Evolutionary conservation across 2,113 vertebrate genomes (phyloP), one percentile per base, ranked within the genome.

Genomic region (Poecile atricapillus): DNA sequence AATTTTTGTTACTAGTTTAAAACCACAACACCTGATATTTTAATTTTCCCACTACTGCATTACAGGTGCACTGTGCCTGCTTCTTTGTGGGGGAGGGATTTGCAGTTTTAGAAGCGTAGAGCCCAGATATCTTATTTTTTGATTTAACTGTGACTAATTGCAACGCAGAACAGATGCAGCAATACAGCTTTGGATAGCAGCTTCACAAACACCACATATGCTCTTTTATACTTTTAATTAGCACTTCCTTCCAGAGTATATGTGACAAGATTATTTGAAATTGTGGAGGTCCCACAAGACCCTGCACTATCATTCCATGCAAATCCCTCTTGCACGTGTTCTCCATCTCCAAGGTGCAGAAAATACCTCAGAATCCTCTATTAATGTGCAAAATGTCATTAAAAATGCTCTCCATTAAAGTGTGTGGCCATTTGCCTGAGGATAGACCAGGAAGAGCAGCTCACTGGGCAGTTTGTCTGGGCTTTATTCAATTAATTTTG

Each of bases 211-310:
- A 63, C 19, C 63, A 89, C 85, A 62, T 87, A 91, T 2, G 7
- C 15, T 83, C 39, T 78, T 83, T 73, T 71, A 91, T n/a, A 50
- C 33, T 87, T 89, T 43, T 79, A 76, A 93, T 96, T 94, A 95
- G 75, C 84, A 50, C 84, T 95, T 94, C 31, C 74, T 93, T 41
- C 23, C 8, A 0, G 77, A 87, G 46, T 25, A 13, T 18, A 21
- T 62, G 46, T 20, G 65, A 87, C 2, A 1, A 74, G 53, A 76
- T 87, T 79, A 69, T 73, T 50, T 85, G 70, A 79, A 91, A 64
- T 4, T 2, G 5, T 49, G n/a, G 28, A 46, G 80, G 33, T 39
- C 62, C 46, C 74, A 76, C 37, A 49, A 60, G 52, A 70, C 44
- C 8, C 21, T 62, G 20, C 16, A 16, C 5, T 37, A 20, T 55